Base-by-base conservation (phyloP, 2,113 vertebrate species). In the Pseudonaja textilis region DNA sequence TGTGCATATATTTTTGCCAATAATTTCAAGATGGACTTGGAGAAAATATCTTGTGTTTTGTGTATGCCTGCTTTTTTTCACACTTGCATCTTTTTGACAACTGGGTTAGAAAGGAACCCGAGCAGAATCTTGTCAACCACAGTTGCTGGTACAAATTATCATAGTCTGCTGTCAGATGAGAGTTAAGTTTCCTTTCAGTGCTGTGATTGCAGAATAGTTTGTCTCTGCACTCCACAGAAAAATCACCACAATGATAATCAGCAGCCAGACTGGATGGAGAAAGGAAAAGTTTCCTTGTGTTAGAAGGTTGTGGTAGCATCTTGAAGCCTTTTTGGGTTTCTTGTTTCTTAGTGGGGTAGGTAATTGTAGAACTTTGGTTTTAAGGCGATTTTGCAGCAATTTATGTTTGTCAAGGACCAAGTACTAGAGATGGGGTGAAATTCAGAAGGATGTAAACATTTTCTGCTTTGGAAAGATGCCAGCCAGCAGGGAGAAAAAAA, bases 361-460 rank as follows among this genome's bases (percentile, higher is more conserved):
- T 39, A 93, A 95, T 96, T 39, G 20, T 96, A 94, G 91, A 11
- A 0, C 18, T 4, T 25, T 45, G 85, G 25, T 45, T 89, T 87
- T 97, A 98, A 98, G 97, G 97, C 95, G 90, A 97, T 54, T 90
- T 97, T 42, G 91, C 96, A 96, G 96, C 96, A 95, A 61, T 56
- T 23, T 59, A 39, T 25, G 55, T 89, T 34, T 57, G 34, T 42
- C 34, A 39, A 91, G 95, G 93, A 93, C 91, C 0, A 3, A 90
- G 93, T 88, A 88, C 92, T 29, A 2, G 92, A 69, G 94, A 54
- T 0, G 94, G 94, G 87, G 90, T 6, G 22, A 87, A 95, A 87
- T 42, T 90, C 88, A 95, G 92, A 9, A 1, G 25, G 94, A 95
- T 96, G 96, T 96, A 96, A 96, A 97, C 95, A 94, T 89, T 94